Percentiles rank a stretch among this genome's conserved stretches.
phyloP scores from a whole-genome alignment of 2,113 vertebrate genomes.

The Vulpes lagopus region DNA sequence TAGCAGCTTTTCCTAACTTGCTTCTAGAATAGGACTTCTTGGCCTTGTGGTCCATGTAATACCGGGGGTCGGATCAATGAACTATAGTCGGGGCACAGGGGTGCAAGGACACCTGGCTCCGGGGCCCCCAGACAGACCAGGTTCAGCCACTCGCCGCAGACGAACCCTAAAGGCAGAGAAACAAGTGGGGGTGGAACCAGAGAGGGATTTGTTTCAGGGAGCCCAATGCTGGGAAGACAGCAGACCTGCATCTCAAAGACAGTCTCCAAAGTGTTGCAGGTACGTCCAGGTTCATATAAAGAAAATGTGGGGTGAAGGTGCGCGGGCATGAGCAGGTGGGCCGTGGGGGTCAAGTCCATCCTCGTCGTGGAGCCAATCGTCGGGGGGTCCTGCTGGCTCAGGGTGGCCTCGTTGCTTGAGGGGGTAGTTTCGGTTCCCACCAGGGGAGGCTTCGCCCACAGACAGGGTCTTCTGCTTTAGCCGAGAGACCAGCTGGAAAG shows the following conservation, averaged over 20 bases:
- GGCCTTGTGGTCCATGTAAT: background rate
- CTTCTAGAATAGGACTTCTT: background rate
- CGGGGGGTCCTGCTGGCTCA: background rate
- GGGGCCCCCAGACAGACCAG: background rate
- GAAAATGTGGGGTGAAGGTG: background rate
- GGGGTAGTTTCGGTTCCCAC: background rate
- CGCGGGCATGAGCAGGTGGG: background rate
- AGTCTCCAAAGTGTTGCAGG: background rate
- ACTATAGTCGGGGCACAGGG: background rate
- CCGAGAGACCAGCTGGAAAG: background rate
- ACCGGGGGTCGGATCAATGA: background rate
- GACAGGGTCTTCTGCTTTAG: background rate
- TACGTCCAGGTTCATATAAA: background rate
- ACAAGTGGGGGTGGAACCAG: background rate
- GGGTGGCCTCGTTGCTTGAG: background rate
- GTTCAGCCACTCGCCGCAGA: background rate
- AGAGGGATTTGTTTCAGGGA: background rate
- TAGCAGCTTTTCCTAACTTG: background rate
- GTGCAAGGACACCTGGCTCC: background rate
- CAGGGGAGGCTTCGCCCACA: background rate
- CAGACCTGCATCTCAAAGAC: background rate
- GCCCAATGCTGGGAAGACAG: background rate
- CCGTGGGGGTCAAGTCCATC: background rate
- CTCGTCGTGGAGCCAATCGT: background rate
- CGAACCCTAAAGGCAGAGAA: background rate